Evolutionary conservation across 2,888 invertebrate species (phyloP), one percentile per base, ranked within the genome.

Genomic region (Aquatica leii): DNA sequence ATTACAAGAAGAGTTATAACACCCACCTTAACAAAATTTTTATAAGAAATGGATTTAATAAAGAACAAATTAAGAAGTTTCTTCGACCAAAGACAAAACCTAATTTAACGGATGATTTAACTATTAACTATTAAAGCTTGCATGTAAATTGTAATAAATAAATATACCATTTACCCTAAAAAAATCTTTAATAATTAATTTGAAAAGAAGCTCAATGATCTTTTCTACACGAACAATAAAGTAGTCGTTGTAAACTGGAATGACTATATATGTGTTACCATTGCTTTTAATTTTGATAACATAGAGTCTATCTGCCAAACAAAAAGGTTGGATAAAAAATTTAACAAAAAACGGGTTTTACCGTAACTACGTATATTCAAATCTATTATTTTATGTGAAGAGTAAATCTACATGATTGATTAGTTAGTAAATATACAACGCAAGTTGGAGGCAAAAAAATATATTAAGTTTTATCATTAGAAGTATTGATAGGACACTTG

Each of bases 371-470:
- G 12, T n/a, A 11, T 48, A 9, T 11, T 48, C 2, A 24, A 24
- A 4, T 4, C 24, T 4, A 24, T 6, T 4, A 24, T 4, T 62
- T 41, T 58, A 66, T 70, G 64, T 65, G 67, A 3, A 68, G 66
- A 14, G 64, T 69, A 14, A 68, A 69, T 41, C 68, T 68, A 8
- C 67, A 71, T 57, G 69, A 71, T 35, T 70, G 70, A 67, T 46
- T 68, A 1, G 21, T 71, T 31, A 67, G 66, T 54, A 70, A 71
- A 55, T 61, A 70, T 50, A 6, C 9, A 12, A 70, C 70, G 34
- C 14, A 65, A 2, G 31, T 71, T 2, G 46, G 64, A 41, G 66
- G 67, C 0, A 70, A 70, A 55, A 20, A 70, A 49, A 70, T 69
- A 67, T 69, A 69, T 51, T 37, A 11, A 11, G 2, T 3, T 12